Evolutionary conservation across 92 coral and sea anemone species (phyloP).

Genomic region (Micromussa lordhowensis): DNA sequence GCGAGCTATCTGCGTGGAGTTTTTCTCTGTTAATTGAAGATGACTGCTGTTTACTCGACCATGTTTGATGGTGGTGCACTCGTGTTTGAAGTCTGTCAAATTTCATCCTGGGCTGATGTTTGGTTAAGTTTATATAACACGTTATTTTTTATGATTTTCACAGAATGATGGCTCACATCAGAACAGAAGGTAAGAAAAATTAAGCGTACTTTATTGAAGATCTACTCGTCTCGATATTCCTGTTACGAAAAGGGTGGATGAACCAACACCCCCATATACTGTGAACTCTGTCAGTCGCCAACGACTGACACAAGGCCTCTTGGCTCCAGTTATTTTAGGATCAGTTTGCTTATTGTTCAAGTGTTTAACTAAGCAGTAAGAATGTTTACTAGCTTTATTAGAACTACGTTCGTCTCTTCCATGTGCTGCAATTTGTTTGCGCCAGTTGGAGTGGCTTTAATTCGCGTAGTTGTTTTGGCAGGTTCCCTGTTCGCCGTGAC

Average conservation of each 20-base stretch:
- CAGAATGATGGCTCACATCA: slow-evolving; percentile 77
- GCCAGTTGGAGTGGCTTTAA: not conserved
- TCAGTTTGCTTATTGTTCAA: slow-evolving; percentile 63
- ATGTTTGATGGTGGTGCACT: slow-evolving; percentile 26
- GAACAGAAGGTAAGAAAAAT: slow-evolving; percentile 76
- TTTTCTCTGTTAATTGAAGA: slow-evolving; percentile 18
- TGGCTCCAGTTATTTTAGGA: slow-evolving; percentile 33
- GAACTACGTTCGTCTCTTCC: not conserved
- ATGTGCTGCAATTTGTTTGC: not conserved
- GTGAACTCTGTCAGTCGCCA: slow-evolving; percentile 40
- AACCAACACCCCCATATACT: slow-evolving; percentile 62
- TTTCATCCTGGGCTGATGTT: not conserved
- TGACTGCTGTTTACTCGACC: slow-evolving; percentile 34
- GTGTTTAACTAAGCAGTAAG: slow-evolving; percentile 58
- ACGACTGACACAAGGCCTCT: slow-evolving; percentile 41
- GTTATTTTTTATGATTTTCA: slow-evolving; percentile 21
- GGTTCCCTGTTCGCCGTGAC: slow-evolving; percentile 34
- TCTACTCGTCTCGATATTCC: not conserved
- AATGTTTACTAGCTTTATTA: slow-evolving; percentile 9
- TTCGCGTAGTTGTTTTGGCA: slow-evolving; percentile 33
- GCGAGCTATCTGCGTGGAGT: slow-evolving; percentile 9
- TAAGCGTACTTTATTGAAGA: not conserved
- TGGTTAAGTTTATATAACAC: slow-evolving; percentile 3
- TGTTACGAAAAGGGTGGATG: slow-evolving; percentile 18
- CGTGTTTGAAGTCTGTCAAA: slow-evolving; percentile 51